Base-by-base conservation (phyloP, 2,113 vertebrate genomes). In the Bolborhynchus lineola region DNA sequence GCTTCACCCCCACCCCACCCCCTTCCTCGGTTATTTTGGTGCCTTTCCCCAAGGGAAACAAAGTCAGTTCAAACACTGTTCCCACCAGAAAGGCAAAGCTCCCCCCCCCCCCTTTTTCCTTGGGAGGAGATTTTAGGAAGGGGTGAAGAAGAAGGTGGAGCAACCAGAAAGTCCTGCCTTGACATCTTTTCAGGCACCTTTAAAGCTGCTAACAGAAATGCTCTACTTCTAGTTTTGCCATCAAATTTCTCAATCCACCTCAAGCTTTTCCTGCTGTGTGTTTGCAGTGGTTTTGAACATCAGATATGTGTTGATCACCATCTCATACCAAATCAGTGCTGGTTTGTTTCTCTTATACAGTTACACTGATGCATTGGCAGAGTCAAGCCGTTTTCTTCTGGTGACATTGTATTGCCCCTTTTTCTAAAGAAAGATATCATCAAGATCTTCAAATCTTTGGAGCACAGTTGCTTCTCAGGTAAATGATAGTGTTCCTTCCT, bases 21-120 rank as follows among this genome's bases (percentile, higher is more conserved):
- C 97, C 91, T 93, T 95, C 95, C 95, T 92, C 84, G 90, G 96
- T 97, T 98, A 98, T 98, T 97, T 97, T 94, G 96, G 97, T 97
- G 97, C 89, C 62, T 62, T 96, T 97, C 97, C 39, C 37, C 5
- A 39, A 39, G 39, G 39, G 39, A 39, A n/a, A n/a, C n/a, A n/a
- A n/a, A n/a, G n/a, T n/a, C n/a, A n/a, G n/a, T n/a, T n/a, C n/a
- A n/a, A n/a, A n/a, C n/a, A n/a, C n/a, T n/a, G n/a, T n/a, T n/a
- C n/a, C n/a, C n/a, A n/a, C n/a, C n/a, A n/a, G n/a, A n/a, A n/a
- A n/a, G n/a, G n/a, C n/a, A n/a, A n/a, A n/a, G n/a, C n/a, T n/a
- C 39, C 39, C 8, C 39, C 39, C 39, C 37, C 5, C 4, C 15
- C 31, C 37, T 6, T 16, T 21, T 21, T 62, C 18, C 55, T 24